phyloP scores from a whole-genome alignment of 1,140 invertebrate species.

The Physella acuta region DNA sequence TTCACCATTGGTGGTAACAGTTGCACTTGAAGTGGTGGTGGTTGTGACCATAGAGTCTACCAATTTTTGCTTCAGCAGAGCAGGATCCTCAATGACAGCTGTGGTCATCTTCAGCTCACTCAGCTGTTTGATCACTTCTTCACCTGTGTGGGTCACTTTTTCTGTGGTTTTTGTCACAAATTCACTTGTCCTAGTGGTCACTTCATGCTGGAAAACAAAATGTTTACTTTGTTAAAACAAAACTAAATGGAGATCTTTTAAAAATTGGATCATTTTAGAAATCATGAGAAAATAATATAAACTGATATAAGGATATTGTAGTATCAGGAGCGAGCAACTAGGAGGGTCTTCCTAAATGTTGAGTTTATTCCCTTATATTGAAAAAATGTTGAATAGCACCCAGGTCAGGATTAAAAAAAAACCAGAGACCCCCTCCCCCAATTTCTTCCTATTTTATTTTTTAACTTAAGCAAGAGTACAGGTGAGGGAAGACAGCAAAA shows the following conservation, averaged over 20 bases:
- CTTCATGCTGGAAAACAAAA: slow-evolving; percentile 22
- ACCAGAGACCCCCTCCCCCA: too few relatives aligned
- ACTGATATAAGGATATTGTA: neutral
- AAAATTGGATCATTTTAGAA: neutral
- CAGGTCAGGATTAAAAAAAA: too few relatives aligned
- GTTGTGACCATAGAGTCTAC: slow-evolving; percentile 12
- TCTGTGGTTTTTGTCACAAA: slow-evolving; percentile 21
- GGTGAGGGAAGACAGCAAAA: too few relatives aligned
- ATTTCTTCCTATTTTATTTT: too few relatives aligned
- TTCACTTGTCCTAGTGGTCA: slow-evolving; percentile 23
- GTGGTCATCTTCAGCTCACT: slow-evolving; percentile 27
- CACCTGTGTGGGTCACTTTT: slow-evolving; percentile 22
- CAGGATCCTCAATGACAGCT: slow-evolving; percentile 22
- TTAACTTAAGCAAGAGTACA: too few relatives aligned
- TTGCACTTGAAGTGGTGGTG: slow-evolving; percentile 2
- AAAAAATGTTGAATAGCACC: too few relatives aligned
- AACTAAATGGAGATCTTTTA: too few relatives aligned
- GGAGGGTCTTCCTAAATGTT: too few relatives aligned
- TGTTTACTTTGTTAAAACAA: too few relatives aligned
- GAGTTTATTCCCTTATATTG: too few relatives aligned
- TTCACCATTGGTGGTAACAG: slow-evolving; percentile 3
- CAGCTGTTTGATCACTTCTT: slow-evolving; percentile 21
- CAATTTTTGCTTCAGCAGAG: slow-evolving; percentile 24
- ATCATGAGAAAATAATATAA: neutral
- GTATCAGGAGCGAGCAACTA: neutral